phyloP scores from a whole-genome alignment of 2,797 vertebrate genomes.

The Nyctalus aviator region DNA sequence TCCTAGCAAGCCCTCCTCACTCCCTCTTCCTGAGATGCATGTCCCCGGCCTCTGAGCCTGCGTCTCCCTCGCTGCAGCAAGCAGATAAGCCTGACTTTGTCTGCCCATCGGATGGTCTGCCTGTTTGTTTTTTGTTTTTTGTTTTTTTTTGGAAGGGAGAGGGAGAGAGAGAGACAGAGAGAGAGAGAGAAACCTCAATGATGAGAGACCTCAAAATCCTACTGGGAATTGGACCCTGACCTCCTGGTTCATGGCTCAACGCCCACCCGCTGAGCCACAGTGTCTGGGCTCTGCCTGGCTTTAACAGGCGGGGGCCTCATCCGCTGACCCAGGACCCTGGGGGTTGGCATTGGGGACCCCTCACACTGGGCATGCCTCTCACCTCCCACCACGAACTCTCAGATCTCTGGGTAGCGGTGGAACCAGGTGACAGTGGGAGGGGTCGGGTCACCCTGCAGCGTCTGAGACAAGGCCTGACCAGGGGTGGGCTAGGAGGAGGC shows the following conservation, averaged over 20 bases:
- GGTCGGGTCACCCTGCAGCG: too few relatives aligned
- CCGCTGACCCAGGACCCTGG: background rate
- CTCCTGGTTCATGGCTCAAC: too few relatives aligned
- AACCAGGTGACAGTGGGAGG: background rate
- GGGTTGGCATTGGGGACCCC: fast-evolving
- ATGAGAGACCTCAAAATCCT: too few relatives aligned
- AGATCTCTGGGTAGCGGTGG: background rate
- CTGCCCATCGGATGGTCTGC: fast-evolving
- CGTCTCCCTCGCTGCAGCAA: background rate
- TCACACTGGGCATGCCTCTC: background rate
- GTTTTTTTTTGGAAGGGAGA: too few relatives aligned
- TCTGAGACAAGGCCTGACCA: background rate
- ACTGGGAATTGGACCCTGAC: too few relatives aligned
- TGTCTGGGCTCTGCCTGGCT: background rate
- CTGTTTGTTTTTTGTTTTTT: background rate
- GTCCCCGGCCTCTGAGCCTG: too few relatives aligned
- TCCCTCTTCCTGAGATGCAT: background rate
- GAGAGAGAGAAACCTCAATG: too few relatives aligned
- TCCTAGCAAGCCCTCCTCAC: background rate
- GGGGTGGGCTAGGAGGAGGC: background rate
- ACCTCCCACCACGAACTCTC: background rate
- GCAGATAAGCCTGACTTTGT: background rate
- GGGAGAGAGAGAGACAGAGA: too few relatives aligned
- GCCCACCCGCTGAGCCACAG: too few relatives aligned
- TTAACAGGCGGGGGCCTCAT: background rate